phyloP scores from a whole-genome alignment of 1,140 invertebrate species.

The Drosophila asahinai region DNA sequence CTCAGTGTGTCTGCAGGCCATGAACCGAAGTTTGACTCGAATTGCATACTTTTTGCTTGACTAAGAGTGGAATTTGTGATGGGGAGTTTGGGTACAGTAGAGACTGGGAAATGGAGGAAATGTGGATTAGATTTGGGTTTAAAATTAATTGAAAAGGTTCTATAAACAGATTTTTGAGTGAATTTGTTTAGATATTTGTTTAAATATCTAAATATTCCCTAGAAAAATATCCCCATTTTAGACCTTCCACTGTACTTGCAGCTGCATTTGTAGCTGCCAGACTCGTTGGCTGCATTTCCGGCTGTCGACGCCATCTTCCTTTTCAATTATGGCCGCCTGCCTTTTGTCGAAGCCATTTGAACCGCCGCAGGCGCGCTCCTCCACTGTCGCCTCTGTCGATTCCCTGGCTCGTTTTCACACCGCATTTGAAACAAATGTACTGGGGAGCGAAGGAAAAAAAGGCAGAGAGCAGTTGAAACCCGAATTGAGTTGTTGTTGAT shows the following conservation, averaged over 20 bases:
- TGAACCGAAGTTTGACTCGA: neutral
- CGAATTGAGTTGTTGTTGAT: constrained; percentile 73
- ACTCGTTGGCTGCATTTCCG: constrained; percentile 68
- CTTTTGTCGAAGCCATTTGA: constrained; percentile 20
- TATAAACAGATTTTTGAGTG: no score
- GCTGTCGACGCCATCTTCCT: constrained; percentile 70
- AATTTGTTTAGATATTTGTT: no score
- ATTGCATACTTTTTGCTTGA: constrained; percentile 28
- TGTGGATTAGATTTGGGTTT: no score
- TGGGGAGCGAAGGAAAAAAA: neutral
- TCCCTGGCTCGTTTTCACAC: constrained; percentile 73
- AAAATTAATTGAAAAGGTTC: no score
- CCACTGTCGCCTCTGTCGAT: constrained; percentile 41
- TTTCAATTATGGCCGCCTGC: constrained; percentile 69
- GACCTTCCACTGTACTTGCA: constrained; percentile 1
- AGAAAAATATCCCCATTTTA: no score
- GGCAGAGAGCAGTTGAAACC: constrained; percentile 31
- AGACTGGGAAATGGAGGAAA: neutral
- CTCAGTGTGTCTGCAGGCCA: constrained; percentile 16
- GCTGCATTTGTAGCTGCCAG: constrained; percentile 42
- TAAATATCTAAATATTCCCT: no score
- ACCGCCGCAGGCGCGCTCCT: constrained; percentile 23
- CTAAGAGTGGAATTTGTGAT: neutral
- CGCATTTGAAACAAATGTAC: constrained; percentile 69
- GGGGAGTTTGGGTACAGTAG: neutral